Conservation (phyloP, 2,113 vertebrate genomes). For the Brachyhypopomus gauderio region DNA sequence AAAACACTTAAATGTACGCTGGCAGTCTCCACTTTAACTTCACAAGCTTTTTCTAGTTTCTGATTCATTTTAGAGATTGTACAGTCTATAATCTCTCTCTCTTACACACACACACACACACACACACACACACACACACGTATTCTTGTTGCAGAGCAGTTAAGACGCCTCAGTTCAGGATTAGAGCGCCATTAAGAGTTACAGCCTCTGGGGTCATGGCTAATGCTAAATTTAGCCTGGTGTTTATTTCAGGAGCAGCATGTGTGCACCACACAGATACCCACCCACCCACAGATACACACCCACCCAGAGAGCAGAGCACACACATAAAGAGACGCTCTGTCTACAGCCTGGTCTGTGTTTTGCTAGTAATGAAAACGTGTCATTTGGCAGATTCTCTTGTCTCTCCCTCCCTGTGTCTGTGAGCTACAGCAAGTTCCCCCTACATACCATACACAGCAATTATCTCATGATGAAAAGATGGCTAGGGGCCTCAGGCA, state of each 20-base stretch:
- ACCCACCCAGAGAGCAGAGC: neutral
- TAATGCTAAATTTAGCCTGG: conserved; percentile 59
- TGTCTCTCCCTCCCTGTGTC: neutral
- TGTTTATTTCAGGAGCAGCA: conserved; percentile 61
- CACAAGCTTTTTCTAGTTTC: too few species aligned
- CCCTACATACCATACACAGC: conserved; percentile 5
- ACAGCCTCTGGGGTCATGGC: conserved; percentile 49
- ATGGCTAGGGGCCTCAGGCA: neutral
- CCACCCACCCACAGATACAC: conserved; percentile 14
- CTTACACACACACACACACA: neutral
- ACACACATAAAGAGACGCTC: conserved; percentile 29
- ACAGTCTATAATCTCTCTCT: neutral
- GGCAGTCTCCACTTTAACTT: too few species aligned
- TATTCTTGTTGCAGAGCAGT: conserved; percentile 22
- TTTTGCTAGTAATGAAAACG: conserved; percentile 51
- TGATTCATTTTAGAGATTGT: neutral
- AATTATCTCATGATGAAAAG: conserved; percentile 1
- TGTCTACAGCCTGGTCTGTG: conserved; percentile 34
- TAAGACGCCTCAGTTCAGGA: conserved; percentile 41
- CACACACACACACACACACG: conserved; percentile 30
- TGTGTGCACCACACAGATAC: conserved; percentile 43
- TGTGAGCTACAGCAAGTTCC: neutral
- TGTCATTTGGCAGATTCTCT: conserved; percentile 27
- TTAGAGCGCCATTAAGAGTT: conserved; percentile 52
- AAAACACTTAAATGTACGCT: too few species aligned